Evolutionary conservation across 2,797 vertebrate species (phyloP).

Genomic region (Tinamus major): DNA sequence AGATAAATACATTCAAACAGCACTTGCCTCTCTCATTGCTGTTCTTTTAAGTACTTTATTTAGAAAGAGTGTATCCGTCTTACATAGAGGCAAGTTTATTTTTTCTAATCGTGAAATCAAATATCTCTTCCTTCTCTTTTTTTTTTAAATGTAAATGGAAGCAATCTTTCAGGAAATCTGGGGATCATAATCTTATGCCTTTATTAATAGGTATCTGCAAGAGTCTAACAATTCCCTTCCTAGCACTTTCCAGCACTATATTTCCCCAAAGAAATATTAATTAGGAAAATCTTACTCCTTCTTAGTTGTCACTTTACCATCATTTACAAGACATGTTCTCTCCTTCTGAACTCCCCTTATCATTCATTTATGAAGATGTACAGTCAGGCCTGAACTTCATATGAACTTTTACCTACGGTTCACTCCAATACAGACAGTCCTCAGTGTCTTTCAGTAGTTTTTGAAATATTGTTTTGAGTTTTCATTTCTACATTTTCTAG

Average conservation of each 20-base stretch:
- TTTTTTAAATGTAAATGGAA: background rate
- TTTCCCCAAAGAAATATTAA: background rate
- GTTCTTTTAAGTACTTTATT: background rate
- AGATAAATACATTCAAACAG: background rate
- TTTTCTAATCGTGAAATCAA: background rate
- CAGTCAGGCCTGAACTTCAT: background rate
- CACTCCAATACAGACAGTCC: background rate
- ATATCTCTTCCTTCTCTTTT: background rate
- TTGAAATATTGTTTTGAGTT: background rate
- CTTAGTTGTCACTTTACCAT: background rate
- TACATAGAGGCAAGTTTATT: background rate
- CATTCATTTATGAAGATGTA: background rate
- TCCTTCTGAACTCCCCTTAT: background rate
- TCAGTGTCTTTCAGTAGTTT: background rate
- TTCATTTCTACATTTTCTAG: background rate
- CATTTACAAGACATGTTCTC: background rate
- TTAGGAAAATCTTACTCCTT: background rate
- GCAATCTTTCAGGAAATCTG: background rate
- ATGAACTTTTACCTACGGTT: background rate
- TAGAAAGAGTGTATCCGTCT: background rate
- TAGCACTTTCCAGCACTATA: background rate
- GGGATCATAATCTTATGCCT: background rate
- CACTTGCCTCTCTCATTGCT: background rate
- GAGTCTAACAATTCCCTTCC: background rate
- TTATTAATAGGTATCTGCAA: constrained; percentile 8